Evolutionary conservation across 1,140 invertebrate genomes (phyloP).

Genomic region (Drosophila setifemur): DNA sequence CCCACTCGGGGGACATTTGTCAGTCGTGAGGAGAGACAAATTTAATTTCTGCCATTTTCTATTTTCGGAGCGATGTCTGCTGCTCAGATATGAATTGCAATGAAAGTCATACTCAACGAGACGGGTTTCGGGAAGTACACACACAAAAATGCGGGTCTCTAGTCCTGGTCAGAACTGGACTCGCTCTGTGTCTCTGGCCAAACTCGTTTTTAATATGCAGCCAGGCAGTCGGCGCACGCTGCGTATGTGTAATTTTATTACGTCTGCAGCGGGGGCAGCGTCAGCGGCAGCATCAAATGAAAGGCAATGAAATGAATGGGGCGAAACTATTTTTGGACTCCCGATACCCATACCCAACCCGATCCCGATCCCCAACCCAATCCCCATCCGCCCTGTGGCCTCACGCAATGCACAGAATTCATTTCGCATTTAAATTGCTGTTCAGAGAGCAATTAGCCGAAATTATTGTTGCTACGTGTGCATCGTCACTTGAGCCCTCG

Average conservation of each 20-base stretch:
- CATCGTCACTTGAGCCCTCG: conserved; percentile 62
- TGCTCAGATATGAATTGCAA: conserved; percentile 77
- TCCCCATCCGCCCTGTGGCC: background rate
- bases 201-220: conserved; percentile 74
- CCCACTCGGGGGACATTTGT: conserved; percentile 81
- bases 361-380: no score
- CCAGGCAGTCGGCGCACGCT: conserved; percentile 40
- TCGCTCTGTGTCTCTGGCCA: conserved; percentile 4
- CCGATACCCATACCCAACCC: no score
- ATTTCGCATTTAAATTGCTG: conserved; percentile 79
- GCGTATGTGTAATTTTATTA: conserved; percentile 79
- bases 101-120: conserved; percentile 70
- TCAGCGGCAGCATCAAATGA: conserved; percentile 11
- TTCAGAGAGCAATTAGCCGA: conserved; percentile 80
- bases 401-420: conserved; percentile 58
- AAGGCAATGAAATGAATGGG: conserved; percentile 52
- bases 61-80: conserved; percentile 61
- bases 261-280: conserved; percentile 35
- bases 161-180: background rate
- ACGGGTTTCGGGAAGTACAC: background rate
- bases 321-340: conserved; percentile 43
- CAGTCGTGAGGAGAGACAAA: conserved; percentile 80
- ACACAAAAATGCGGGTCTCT: conserved; percentile 8
- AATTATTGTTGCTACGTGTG: conserved; percentile 80
- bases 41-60: conserved; percentile 78